These are phyloP conservation scores for Diarsia mendica DNA, from an alignment of 2,888 invertebrate genomes.

Conservation along the genomic window DNA sequence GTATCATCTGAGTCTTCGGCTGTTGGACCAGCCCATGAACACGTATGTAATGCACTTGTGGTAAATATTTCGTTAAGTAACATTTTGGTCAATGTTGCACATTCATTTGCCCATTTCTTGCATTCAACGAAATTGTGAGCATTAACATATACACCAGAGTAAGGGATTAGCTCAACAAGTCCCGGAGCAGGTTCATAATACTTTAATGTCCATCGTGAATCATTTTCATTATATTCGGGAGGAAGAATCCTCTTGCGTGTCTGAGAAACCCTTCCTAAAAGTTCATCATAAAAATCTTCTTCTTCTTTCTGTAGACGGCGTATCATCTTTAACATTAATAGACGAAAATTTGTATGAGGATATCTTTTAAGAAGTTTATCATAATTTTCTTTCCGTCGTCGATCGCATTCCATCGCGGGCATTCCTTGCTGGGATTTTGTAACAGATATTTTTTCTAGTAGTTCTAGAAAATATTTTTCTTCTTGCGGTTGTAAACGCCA, in stretches of 20 bases:
- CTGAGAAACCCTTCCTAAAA: neutral
- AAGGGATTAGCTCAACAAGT: neutral
- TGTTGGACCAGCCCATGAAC: neutral
- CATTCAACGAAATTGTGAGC: neutral
- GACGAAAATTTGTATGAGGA: neutral
- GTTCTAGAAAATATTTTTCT: neutral
- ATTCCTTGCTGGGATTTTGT: neutral
- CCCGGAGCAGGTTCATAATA: neutral
- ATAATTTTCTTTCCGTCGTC: neutral
- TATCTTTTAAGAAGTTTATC: neutral
- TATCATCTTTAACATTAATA: neutral
- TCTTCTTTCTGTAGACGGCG: neutral
- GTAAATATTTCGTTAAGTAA: constrained; percentile 19
- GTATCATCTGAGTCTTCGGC: neutral
- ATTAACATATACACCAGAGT: constrained; percentile 13
- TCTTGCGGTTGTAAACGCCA: neutral
- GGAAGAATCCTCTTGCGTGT: neutral
- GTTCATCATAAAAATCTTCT: neutral
- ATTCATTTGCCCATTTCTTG: neutral
- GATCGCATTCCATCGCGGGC: neutral
- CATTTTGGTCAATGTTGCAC: neutral
- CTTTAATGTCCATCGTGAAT: constrained; percentile 1
- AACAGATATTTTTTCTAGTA: neutral
- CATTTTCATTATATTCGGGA: constrained; percentile 7
- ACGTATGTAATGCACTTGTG: constrained; percentile 10